Percentiles rank a stretch among this genome's conserved stretches.
Conservation (phyloP, 2,888 invertebrate species). For the Polia nebulosa region DNA sequence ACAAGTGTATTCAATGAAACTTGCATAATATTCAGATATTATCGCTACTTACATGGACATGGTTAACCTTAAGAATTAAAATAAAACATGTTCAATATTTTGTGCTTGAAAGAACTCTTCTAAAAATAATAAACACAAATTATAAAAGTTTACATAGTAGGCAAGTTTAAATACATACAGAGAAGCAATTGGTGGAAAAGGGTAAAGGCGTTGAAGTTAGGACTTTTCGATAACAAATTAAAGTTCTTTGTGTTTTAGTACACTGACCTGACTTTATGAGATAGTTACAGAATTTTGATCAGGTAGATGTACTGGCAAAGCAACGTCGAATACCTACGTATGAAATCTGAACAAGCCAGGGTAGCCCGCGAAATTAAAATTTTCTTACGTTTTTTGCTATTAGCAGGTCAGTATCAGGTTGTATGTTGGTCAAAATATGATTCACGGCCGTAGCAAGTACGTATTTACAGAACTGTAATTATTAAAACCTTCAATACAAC, state of each 20-base stretch:
- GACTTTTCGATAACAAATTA: not conserved
- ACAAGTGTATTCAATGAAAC: slow-evolving; percentile 69
- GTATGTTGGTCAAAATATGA: too few species aligned
- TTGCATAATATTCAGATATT: slow-evolving; percentile 57
- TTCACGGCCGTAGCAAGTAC: too few species aligned
- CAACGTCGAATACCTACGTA: not conserved
- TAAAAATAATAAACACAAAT: slow-evolving; percentile 1
- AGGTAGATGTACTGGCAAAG: not conserved
- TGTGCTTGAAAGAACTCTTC: slow-evolving; percentile 53
- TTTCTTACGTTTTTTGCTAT: too few species aligned
- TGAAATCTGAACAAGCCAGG: not conserved
- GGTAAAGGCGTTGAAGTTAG: not conserved
- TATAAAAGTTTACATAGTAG: slow-evolving; percentile 7
- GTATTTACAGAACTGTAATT: too few species aligned
- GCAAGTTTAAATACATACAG: not conserved
- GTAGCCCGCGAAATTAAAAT: too few species aligned
- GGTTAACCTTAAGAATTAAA: slow-evolving; percentile 53
- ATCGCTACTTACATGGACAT: slow-evolving; percentile 62
- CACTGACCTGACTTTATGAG: not conserved
- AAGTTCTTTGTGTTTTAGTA: not conserved
- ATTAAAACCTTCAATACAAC: too few species aligned
- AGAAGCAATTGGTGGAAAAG: not conserved
- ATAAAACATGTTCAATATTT: slow-evolving; percentile 52
- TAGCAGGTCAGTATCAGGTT: too few species aligned
- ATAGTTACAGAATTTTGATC: not conserved